Evolutionary conservation across 2,888 invertebrate genomes (phyloP), one percentile per base, ranked within the genome.

Genomic region (Plagodis dolabraria): DNA sequence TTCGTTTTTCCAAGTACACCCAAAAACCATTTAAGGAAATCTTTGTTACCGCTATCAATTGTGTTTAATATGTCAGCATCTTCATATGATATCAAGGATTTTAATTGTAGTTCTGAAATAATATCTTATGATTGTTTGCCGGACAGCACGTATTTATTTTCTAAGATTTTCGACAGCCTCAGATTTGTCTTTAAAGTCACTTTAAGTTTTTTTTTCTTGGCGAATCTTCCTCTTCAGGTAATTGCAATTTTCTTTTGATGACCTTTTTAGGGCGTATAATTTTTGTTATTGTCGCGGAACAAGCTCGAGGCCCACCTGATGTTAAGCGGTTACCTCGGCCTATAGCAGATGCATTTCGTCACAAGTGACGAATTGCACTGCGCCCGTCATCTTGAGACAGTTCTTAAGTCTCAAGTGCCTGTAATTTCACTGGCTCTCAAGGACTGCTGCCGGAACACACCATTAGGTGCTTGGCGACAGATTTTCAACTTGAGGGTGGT

Each of bases 11-110:
- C 22, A 4, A 8, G 2, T 45, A 22, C 6, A 8, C 33, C 45
- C 22, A 5, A 33, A 33, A 45, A 45, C 7, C 45, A 0, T 45
- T 43, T 43, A 7, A 43, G 11, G 12, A n/a, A n/a, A 11, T 36
- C 2, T 42, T 42, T 42, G 2, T 42, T 42, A 10, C 42, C 42
- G n/a, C n/a, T n/a, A 6, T 42, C 42, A 6, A 42, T 42, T 10
- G n/a, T 42, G 42, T n/a, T 42, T n/a, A 42, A n/a, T 6, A 42
- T 42, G 9, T 7, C n/a, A 42, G 5, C 42, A 9, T 42, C 42
- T 42, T 42, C 42, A 38, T 42, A n/a, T 42, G 42, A n/a, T 42
- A 42, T n/a, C 42, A 42, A 40, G n/a, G 12, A 12, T 40, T n/a
- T 47, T 1, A 38, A 9, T 38, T 38, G 7, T 8, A 38, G 38